Evolutionary conservation across 92 coral and sea anemone species (phyloP), one percentile per base, ranked within the genome.

Genomic region (Actinernus sp.): DNA sequence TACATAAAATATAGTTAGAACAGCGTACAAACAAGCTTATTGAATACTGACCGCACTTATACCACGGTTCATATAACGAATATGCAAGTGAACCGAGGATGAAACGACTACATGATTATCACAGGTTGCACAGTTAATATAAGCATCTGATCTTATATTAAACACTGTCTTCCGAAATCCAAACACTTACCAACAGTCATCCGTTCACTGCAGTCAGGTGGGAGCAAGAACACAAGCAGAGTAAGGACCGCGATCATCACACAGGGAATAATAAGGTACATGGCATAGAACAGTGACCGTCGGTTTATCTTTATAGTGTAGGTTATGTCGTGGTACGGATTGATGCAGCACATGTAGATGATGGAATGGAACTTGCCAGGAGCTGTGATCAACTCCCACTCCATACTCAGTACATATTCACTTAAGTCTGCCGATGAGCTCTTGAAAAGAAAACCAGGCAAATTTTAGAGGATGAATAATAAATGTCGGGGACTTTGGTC

Each of bases 171-270:
- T n/a, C n/a, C n/a, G n/a, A n/a, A n/a, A n/a, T n/a, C n/a, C n/a
- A n/a, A n/a, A n/a, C 31, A 26, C 96, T 72, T 67, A 93, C 98
- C 98, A 13, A 93, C 98, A 20, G 98, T 93, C 88, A 93, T 90
- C 39, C 98, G 88, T 52, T 93, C 98, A 41, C 84, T 93, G 68
- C 97, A 93, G 49, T 90, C 94, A 4, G 96, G 97, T 3, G 98
- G 98, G 12, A 93, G 71, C 48, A 90, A 70, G 73, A 93, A 93
- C 70, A 93, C 89, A 7, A 88, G 70, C 46, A 92, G 59, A 1
- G 96, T 85, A 17, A 90, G 64, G 22, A 90, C 26, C 13, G 98
- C 74, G 19, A 93, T 93, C 84, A 90, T 56, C 16, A 89, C 89
- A 46, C 96, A 90, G 7, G 98, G 98, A 19, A 90, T 87, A 22